Base-by-base conservation (phyloP, 2,888 invertebrate genomes). In the Rhogogaster chlorosoma region DNA sequence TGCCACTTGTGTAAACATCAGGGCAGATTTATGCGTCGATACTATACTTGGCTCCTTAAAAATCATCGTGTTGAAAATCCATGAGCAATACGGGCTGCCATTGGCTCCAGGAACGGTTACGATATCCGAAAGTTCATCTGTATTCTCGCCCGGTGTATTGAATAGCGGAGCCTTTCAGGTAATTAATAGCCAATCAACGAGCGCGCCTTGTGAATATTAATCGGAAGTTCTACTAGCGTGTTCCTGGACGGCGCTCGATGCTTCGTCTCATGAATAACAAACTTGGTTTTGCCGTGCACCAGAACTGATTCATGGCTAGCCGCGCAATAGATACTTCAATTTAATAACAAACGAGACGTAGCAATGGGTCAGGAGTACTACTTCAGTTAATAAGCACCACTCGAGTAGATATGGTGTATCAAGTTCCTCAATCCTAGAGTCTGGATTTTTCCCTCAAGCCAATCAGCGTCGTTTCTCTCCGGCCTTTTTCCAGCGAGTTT, bases 181-280 rank as follows among this genome's bases (percentile, higher is more conserved):
- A 91, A 91, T 91, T 91, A 91, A 91, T 91, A 92, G 92, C 91
- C 91, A 91, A 91, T 91, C 91, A 91, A 88, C 89, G 89, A 89
- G 86, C 89, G 89, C 89, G 90, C 89, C 87, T 89, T 87, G 85
- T 90, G 92, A 91, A 91, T 91, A 90, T 89, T 91, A 91, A 91
- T 89, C 88, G 89, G 91, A 89, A 32, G 77, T 86, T 87, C 67
- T 42, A 83, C 83, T 49, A 83, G 83, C 64, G n/a, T 83, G 53
- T 83, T 57, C 70, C 26, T 22, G 80, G 57, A 29, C 49, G 42
- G 45, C n/a, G 83, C 32, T 64, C 42, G 64, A 36, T 70, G 49
- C 83, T 83, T 3, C 83, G 83, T 67, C 83, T 83, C 83, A 83
- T 83, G 83, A 83, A 83, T 83, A 83, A 83, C 83, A 83, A 83